Evolutionary conservation across 2,797 vertebrate genomes (phyloP), one percentile per base, ranked within the genome.

Genomic region (Sebastes minor): DNA sequence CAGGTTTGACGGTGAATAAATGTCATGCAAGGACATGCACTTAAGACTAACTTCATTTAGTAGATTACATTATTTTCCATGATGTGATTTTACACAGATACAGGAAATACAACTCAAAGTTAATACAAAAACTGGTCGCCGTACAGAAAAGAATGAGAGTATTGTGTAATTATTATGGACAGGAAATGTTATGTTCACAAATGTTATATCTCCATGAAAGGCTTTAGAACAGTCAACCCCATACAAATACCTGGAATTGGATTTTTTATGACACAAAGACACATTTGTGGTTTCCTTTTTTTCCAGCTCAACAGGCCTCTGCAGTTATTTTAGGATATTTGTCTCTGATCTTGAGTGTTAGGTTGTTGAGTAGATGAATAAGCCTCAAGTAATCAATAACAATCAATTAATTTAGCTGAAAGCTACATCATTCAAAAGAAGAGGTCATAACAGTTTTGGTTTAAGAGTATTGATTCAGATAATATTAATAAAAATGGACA

Each of bases 231-330:
- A 56, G 65, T 30, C 27, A 61, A 53, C 68, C 53, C 46, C 13
- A n/a, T 52, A 74, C 8, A 9, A 75, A 68, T 52, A 20, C 32
- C 56, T 75, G 32, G 20, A 76, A 81, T 46, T 70, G 8, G 4
- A 64, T 65, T 61, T 81, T 83, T 86, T 83, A 73, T 25, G 38
- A 65, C 28, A 70, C 46, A 63, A 71, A 42, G 69, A 70, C 60
- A 75, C 63, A n/a, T 81, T 83, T 78, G 27, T 59, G 35, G 38
- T 80, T 81, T 66, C 28, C 23, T 30, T 73, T 38, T 72, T 49
- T 78, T 42, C 3, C 5, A 13, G 10, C 49, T 73, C 22, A 69
- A 64, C 69, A 69, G 28, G 8, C 7, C 60, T 69, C 23, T 65
- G 38, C 33, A 6, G 46, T 46, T 75, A 33, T 64, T 59, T 32